A percentile compares a stretch with the other conserved stretches of the same genome.
phyloP scores from a whole-genome alignment of 2,888 invertebrate genomes.

The Hyles lineata region DNA sequence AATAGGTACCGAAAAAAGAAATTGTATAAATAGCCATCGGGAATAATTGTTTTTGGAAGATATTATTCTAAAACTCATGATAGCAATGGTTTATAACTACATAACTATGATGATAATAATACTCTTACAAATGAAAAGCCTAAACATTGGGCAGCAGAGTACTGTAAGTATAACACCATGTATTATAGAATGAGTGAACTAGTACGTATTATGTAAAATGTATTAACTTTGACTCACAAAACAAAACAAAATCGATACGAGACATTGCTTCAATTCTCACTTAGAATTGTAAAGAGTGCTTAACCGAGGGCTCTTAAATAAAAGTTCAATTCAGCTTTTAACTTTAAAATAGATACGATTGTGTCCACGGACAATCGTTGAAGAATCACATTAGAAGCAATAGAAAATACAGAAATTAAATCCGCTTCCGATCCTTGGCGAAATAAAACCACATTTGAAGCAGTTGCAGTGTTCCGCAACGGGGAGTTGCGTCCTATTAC shows the following conservation, averaged over 20 bases:
- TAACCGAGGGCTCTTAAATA: not conserved
- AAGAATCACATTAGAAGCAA: slow-evolving; percentile 26
- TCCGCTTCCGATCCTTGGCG: slow-evolving; percentile 22
- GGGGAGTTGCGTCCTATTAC: slow-evolving; percentile 41
- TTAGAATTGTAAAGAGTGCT: not conserved
- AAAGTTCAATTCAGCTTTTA: slow-evolving; percentile 20
- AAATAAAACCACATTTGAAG: slow-evolving; percentile 42
- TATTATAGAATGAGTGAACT: not conserved
- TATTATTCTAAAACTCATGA: too few species aligned
- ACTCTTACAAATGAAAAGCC: too few species aligned
- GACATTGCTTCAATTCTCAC: not conserved
- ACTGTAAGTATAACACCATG: too few species aligned
- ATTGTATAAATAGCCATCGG: too few species aligned
- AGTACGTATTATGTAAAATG: not conserved
- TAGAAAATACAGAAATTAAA: slow-evolving; percentile 24
- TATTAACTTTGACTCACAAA: not conserved
- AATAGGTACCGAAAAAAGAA: too few species aligned
- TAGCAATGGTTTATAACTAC: too few species aligned
- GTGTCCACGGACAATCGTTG: slow-evolving; percentile 15
- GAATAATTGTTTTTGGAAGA: too few species aligned
- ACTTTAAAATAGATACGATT: slow-evolving; percentile 13
- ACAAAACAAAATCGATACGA: too few species aligned
- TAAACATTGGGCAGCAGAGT: too few species aligned
- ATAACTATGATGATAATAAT: too few species aligned
- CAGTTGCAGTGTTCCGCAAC: slow-evolving; percentile 41